Percentiles rank a stretch among this genome's conserved stretches.
Conservation (phyloP, 2,797 vertebrate species). For the Macropus fuliginosus region DNA sequence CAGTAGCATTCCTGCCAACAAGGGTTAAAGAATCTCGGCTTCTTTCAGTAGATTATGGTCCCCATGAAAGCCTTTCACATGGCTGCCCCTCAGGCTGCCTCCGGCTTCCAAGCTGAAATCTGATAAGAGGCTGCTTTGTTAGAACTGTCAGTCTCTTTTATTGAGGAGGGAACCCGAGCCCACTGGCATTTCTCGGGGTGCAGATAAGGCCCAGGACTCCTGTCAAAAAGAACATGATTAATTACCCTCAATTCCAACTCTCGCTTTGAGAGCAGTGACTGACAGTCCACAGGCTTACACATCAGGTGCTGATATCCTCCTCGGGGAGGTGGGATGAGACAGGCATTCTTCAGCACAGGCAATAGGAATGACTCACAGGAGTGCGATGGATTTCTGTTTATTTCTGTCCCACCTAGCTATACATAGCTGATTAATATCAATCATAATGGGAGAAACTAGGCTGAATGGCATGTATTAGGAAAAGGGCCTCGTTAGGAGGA, state of each 20-base stretch:
- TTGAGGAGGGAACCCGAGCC: conserved; percentile 78
- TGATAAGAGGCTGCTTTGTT: conserved; percentile 80
- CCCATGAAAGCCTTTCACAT: conserved; percentile 61
- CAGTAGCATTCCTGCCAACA: neutral
- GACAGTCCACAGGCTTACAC: conserved; percentile 74
- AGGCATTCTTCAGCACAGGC: neutral
- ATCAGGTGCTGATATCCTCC: conserved; percentile 60
- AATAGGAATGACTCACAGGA: neutral
- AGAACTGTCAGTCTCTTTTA: conserved; percentile 80
- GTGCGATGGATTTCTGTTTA: neutral
- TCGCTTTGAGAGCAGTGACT: conserved; percentile 78
- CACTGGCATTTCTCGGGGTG: conserved; percentile 79
- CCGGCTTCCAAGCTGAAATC: conserved; percentile 72
- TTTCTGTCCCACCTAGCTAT: neutral
- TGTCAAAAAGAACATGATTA: conserved; percentile 84
- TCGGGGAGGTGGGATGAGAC: conserved; percentile 20
- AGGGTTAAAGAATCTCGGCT: conserved; percentile 61
- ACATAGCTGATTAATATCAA: neutral
- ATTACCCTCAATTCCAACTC: conserved; percentile 77
- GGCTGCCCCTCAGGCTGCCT: conserved; percentile 62
- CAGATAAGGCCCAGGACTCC: conserved; percentile 83
- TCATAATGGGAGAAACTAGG: neutral
- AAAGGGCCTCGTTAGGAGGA: neutral
- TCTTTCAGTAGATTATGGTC: neutral
- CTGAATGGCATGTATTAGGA: neutral